A percentile compares a stretch with the other conserved stretches of the same genome.
Conservation (phyloP, 53 echinoderm and acorn worm genomes). For the Echinometra lucunter region DNA sequence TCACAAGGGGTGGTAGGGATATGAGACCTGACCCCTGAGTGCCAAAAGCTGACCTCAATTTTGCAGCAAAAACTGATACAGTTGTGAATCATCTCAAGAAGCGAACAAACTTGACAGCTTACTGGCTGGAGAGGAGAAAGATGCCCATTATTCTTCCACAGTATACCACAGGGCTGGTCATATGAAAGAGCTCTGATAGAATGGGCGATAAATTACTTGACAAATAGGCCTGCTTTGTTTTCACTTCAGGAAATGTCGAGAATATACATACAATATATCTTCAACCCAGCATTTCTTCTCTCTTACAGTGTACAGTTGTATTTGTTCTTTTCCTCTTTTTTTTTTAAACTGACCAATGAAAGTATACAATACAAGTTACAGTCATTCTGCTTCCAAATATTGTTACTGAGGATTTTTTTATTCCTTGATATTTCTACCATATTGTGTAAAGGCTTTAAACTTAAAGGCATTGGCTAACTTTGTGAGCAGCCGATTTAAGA, state of each 20-base stretch:
- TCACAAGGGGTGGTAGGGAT: conserved; percentile 63
- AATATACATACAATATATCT: too few relatives aligned
- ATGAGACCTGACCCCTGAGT: conserved; percentile 43
- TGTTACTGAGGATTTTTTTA: too few relatives aligned
- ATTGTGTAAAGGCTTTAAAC: too few relatives aligned
- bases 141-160: not conserved
- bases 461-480: too few relatives aligned
- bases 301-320: not conserved
- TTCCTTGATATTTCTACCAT: too few relatives aligned
- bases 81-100: conserved; percentile 63
- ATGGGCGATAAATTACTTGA: not conserved
- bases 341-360: too few relatives aligned
- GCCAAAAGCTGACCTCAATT: conserved; percentile 65
- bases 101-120: conserved; percentile 63
- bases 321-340: not conserved
- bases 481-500: too few relatives aligned
- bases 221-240: not conserved
- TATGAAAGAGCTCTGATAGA: not conserved
- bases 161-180: not conserved
- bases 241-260: not conserved
- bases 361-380: too few relatives aligned
- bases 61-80: conserved; percentile 67
- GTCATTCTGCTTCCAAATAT: too few relatives aligned
- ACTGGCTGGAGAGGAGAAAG: conserved; percentile 31
- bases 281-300: too few relatives aligned